These are phyloP conservation scores for Momotus momota DNA, from an alignment of 2,797 vertebrate genomes.

Conservation along the genomic window DNA sequence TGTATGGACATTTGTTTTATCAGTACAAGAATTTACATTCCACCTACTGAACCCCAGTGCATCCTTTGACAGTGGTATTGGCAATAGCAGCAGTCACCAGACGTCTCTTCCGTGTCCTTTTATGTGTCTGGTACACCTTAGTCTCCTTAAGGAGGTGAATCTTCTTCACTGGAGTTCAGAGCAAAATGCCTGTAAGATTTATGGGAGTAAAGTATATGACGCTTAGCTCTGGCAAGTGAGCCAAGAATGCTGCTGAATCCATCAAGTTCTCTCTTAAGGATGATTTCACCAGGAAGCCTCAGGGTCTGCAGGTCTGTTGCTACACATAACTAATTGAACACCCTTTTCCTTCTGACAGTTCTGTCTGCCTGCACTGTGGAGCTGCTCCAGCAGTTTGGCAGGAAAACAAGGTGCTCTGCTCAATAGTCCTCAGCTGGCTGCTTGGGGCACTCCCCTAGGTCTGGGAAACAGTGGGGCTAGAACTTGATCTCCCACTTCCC, in stretches of 20 bases:
- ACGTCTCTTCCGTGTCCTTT: not conserved
- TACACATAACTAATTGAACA: not conserved
- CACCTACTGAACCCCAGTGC: not conserved
- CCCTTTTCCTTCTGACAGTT: not conserved
- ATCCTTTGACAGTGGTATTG: not conserved
- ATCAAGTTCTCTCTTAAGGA: not conserved
- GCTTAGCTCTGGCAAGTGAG: not conserved
- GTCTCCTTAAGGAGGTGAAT: not conserved
- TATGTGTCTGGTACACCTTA: not conserved
- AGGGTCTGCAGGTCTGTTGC: not conserved
- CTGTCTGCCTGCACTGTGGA: not conserved
- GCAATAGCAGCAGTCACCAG: not conserved
- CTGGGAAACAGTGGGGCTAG: not conserved
- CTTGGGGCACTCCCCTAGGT: not conserved
- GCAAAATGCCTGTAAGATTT: too few species aligned
- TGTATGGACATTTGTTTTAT: not conserved
- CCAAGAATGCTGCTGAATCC: not conserved
- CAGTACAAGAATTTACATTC: not conserved
- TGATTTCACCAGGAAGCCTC: not conserved
- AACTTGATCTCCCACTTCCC: not conserved
- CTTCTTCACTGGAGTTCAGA: not conserved
- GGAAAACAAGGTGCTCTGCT: not conserved
- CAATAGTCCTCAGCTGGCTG: not conserved
- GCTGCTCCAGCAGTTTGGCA: not conserved
- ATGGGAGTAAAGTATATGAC: not conserved